Percentiles rank a stretch among this genome's conserved stretches.
phyloP scores from a whole-genome alignment of 2,113 vertebrate species.

The Candoia aspera region DNA sequence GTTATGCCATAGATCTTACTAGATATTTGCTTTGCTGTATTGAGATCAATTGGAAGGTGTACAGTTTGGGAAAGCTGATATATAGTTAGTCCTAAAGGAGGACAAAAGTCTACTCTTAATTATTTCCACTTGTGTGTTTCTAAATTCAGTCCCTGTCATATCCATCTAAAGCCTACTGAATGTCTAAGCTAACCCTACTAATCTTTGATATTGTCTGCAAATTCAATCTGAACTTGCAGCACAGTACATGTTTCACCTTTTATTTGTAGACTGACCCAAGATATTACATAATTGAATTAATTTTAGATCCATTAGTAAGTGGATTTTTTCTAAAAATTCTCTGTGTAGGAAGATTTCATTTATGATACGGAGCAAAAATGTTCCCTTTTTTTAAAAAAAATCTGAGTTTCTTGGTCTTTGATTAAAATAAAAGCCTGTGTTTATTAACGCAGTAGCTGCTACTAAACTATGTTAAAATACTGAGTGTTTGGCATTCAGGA shows the following conservation, averaged over 20 bases:
- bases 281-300: neutral
- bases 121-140: neutral
- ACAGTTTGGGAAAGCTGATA: neutral
- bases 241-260: neutral
- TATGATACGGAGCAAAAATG: neutral
- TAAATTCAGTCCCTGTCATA: neutral
- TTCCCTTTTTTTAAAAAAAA: neutral
- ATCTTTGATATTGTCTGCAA: neutral
- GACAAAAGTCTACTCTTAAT: neutral
- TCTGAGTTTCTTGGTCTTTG: neutral
- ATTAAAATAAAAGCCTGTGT: neutral
- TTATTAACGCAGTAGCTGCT: fast-evolving
- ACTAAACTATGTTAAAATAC: neutral
- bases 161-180: neutral
- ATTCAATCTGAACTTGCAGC: neutral
- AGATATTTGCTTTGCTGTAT: neutral
- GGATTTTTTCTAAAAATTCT: neutral
- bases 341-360: neutral
- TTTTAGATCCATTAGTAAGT: neutral
- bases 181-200: neutral
- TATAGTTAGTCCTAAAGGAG: neutral
- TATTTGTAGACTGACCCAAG: neutral
- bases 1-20: neutral
- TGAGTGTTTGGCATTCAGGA: neutral
- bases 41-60: neutral